These are phyloP conservation scores for Mythimna loreyi DNA, from an alignment of 2,888 invertebrate genomes.

Conservation along the genomic window DNA sequence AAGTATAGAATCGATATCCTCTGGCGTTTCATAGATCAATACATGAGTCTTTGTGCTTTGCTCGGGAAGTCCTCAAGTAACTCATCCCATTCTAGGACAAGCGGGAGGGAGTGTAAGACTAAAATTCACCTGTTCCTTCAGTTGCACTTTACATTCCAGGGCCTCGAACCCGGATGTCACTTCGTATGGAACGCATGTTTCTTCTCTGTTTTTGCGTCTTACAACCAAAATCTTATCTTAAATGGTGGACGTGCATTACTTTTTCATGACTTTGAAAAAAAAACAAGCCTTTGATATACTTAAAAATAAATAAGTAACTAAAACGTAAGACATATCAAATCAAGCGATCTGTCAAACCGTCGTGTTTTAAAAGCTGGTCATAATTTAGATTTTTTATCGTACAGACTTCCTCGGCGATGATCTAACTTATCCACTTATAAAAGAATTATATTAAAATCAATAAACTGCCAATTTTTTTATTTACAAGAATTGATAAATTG, in stretches of 20 bases:
- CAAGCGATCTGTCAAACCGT: conserved; percentile 3
- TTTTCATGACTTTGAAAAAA: neutral
- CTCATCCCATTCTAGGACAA: too few species aligned
- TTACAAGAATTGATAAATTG: neutral
- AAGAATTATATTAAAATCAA: neutral
- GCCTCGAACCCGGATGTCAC: too few species aligned
- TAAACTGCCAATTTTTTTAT: neutral
- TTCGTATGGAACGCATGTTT: too few species aligned
- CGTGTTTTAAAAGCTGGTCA: neutral
- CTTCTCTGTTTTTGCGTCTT: neutral
- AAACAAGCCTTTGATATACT: neutral
- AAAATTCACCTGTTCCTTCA: too few species aligned
- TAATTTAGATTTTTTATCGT: neutral
- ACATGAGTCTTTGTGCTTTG: too few species aligned
- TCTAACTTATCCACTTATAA: neutral
- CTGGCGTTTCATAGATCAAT: too few species aligned
- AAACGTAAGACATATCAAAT: neutral
- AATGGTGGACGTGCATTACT: neutral
- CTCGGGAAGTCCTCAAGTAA: too few species aligned
- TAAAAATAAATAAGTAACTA: neutral
- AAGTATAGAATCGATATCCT: too few species aligned
- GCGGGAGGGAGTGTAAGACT: too few species aligned
- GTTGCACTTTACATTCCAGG: too few species aligned
- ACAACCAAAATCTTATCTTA: conserved; percentile 8
- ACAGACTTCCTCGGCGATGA: neutral